Evolutionary conservation across 1,140 invertebrate genomes (phyloP).

Genomic region (Hermatobates lingyangjiaoensis): DNA sequence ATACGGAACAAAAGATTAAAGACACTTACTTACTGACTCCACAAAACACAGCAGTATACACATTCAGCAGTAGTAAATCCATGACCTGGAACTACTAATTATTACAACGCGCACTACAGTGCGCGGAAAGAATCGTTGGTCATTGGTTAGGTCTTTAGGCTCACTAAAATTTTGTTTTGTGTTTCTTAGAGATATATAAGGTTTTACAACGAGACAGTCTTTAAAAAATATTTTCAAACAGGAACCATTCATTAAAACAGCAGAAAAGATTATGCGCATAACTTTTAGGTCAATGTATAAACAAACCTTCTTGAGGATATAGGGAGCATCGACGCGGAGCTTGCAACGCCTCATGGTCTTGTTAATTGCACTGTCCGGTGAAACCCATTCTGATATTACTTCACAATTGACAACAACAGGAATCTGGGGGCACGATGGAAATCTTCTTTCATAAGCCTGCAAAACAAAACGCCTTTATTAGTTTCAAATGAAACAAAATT

Average conservation of each 20-base stretch:
- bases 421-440: slow-evolving; percentile 87
- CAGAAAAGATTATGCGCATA: too few relatives aligned
- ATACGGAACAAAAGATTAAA: too few relatives aligned
- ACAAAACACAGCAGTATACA: too few relatives aligned
- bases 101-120: too few relatives aligned
- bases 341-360: slow-evolving; percentile 78
- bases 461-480: too few relatives aligned
- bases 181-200: background rate
- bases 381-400: slow-evolving; percentile 54
- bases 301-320: slow-evolving; percentile 78
- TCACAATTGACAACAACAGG: slow-evolving; percentile 86
- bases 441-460: slow-evolving; percentile 82
- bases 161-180: too few relatives aligned
- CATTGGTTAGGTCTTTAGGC: too few relatives aligned
- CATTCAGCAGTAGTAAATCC: too few relatives aligned
- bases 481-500: too few relatives aligned
- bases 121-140: too few relatives aligned
- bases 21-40: too few relatives aligned
- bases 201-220: background rate
- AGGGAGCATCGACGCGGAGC: slow-evolving; percentile 85
- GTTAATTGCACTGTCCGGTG: slow-evolving; percentile 57
- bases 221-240: background rate
- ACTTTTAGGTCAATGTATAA: background rate
- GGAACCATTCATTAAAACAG: background rate
- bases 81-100: too few relatives aligned